Conservation (phyloP, 1,140 invertebrate genomes). For the Temnothorax nylanderi region DNA sequence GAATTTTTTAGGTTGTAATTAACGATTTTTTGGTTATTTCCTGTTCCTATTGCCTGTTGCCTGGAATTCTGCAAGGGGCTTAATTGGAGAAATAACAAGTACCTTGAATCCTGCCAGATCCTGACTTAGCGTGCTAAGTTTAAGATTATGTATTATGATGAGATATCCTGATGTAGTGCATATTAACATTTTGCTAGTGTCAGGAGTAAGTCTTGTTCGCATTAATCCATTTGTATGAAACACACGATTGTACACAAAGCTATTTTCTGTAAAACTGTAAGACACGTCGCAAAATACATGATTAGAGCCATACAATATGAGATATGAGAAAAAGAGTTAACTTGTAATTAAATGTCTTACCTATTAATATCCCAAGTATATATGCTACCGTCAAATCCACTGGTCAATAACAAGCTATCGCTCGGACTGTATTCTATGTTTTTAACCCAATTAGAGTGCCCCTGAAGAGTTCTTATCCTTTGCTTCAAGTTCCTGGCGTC, state of each 20-base stretch:
- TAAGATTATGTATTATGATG: slow-evolving; percentile 95
- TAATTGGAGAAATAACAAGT: slow-evolving; percentile 32
- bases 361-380: slow-evolving; percentile 98
- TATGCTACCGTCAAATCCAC: slow-evolving; percentile 97
- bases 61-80: no score
- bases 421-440: slow-evolving; percentile 97
- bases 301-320: neutral
- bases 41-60: no score
- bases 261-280: slow-evolving; percentile 90
- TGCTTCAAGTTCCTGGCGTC: slow-evolving; percentile 94
- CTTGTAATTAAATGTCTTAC: slow-evolving; percentile 78
- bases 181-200: slow-evolving; percentile 95
- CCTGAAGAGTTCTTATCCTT: slow-evolving; percentile 91
- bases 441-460: slow-evolving; percentile 98
- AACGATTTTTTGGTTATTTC: no score
- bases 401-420: slow-evolving; percentile 94
- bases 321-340: neutral
- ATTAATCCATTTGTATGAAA: slow-evolving; percentile 94
- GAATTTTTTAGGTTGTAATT: no score
- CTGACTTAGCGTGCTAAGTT: slow-evolving; percentile 91
- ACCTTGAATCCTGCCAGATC: slow-evolving; percentile 96
- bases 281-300: slow-evolving; percentile 58
- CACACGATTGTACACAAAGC: slow-evolving; percentile 92
- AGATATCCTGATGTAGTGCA: slow-evolving; percentile 96
- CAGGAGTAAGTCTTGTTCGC: slow-evolving; percentile 94